phyloP scores from a whole-genome alignment of 2,113 vertebrate genomes.

The Barnardius zonarius region DNA sequence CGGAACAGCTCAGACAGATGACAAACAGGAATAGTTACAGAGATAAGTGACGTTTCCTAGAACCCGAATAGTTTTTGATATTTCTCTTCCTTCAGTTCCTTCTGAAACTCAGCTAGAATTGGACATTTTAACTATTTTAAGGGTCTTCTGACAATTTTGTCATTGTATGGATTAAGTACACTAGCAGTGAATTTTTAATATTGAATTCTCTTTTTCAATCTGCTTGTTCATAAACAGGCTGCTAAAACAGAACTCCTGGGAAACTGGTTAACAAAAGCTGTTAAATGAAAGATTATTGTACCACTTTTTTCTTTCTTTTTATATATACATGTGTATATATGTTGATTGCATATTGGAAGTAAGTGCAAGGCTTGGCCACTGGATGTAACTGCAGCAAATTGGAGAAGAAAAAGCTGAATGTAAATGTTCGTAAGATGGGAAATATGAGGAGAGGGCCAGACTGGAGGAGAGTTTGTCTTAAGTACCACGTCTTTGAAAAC shows the following conservation, averaged over 20 bases:
- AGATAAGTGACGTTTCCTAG: not conserved
- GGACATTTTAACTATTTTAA: not conserved
- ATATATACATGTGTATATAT: not conserved
- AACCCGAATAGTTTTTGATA: not conserved
- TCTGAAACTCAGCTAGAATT: not conserved
- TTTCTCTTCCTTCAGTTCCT: not conserved
- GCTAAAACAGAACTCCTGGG: not conserved
- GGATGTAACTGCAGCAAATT: not conserved
- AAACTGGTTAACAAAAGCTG: not conserved
- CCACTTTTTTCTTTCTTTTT: not conserved
- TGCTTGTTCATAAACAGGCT: not conserved
- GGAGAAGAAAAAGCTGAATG: not conserved
- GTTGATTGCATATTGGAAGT: not conserved
- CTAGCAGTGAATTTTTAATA: not conserved
- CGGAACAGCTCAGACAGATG: not conserved
- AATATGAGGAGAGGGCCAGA: not conserved
- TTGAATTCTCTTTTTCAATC: not conserved
- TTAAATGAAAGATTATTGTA: not conserved
- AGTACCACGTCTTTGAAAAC: constrained; percentile 43
- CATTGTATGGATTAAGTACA: not conserved
- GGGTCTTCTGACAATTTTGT: not conserved
- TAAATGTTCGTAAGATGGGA: not conserved
- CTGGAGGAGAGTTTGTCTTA: constrained; percentile 23
- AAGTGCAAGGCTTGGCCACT: not conserved
- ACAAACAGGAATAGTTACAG: not conserved